Evolutionary conservation across 2,113 vertebrate genomes (phyloP).

Genomic region (Progne subis): DNA sequence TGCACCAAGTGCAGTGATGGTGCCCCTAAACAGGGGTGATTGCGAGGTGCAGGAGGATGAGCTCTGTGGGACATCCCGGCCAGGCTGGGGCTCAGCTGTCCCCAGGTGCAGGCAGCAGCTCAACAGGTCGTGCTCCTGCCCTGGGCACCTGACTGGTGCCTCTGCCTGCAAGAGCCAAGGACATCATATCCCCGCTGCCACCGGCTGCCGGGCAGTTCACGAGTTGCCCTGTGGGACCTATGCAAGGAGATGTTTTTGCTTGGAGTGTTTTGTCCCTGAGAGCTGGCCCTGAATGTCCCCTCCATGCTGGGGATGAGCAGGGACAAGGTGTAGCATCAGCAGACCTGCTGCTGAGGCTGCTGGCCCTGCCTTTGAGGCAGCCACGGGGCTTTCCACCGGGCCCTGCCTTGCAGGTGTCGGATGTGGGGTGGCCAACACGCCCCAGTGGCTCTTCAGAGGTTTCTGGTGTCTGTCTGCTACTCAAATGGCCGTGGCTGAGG

Average conservation of each 20-base stretch:
- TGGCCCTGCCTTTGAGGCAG: neutral
- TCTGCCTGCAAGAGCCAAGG: neutral
- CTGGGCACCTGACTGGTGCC: fast-evolving
- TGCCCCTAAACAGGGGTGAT: fast-evolving
- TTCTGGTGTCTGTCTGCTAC: neutral
- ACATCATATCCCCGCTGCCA: neutral
- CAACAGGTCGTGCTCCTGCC: fast-evolving
- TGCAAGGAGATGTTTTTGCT: neutral
- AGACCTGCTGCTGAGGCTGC: neutral
- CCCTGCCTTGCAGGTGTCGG: neutral
- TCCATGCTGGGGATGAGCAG: neutral
- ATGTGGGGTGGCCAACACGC: fast-evolving
- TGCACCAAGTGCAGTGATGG: neutral
- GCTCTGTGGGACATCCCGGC: neutral
- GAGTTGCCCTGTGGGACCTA: fast-evolving
- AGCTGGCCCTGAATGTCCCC: neutral
- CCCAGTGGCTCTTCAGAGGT: neutral
- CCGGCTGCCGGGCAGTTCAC: fast-evolving
- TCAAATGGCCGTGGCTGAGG: neutral
- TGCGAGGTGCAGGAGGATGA: neutral
- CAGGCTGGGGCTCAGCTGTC: neutral
- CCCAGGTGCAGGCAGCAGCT: neutral
- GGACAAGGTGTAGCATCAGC: fast-evolving
- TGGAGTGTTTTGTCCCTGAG: neutral
- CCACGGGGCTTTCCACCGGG: neutral